Percentiles rank a stretch among this genome's conserved stretches.
Conservation (phyloP, 2,113 vertebrate genomes). For the Orcinus orca region DNA sequence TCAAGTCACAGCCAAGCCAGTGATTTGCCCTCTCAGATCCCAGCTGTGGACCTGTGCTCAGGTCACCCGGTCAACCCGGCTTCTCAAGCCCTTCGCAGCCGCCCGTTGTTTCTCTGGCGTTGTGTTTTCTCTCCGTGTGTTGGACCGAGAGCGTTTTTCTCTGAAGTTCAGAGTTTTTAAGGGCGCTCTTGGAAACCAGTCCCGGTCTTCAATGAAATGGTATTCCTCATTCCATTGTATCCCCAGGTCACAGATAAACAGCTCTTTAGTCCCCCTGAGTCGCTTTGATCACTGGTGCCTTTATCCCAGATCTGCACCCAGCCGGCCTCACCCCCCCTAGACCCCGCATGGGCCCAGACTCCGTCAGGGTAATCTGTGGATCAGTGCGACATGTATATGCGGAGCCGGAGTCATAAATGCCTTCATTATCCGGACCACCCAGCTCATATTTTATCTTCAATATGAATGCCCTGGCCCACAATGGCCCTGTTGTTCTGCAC, state of each 20-base stretch:
- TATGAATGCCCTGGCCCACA: constrained; percentile 58
- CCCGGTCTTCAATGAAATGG: neutral
- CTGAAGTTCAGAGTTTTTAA: constrained; percentile 42
- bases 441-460: constrained; percentile 71
- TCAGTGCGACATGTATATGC: constrained; percentile 34
- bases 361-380: constrained; percentile 25
- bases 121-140: neutral
- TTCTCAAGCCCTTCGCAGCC: neutral
- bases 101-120: neutral
- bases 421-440: constrained; percentile 70
- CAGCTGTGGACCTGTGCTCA: neutral
- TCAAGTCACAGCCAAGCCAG: neutral
- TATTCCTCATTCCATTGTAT: constrained; percentile 38
- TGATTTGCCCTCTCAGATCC: neutral
- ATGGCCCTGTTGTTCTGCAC: constrained; percentile 53
- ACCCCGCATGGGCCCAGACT: neutral
- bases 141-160: constrained; percentile 25
- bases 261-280: constrained; percentile 39
- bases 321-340: neutral
- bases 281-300: constrained; percentile 42
- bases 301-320: constrained; percentile 24
- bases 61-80: neutral
- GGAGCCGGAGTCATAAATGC: constrained; percentile 59
- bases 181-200: constrained; percentile 36
- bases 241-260: constrained; percentile 39